A percentile compares a stretch with the other conserved stretches of the same genome.
phyloP scores from a whole-genome alignment of 2,888 invertebrate species.

The Leucania comma region DNA sequence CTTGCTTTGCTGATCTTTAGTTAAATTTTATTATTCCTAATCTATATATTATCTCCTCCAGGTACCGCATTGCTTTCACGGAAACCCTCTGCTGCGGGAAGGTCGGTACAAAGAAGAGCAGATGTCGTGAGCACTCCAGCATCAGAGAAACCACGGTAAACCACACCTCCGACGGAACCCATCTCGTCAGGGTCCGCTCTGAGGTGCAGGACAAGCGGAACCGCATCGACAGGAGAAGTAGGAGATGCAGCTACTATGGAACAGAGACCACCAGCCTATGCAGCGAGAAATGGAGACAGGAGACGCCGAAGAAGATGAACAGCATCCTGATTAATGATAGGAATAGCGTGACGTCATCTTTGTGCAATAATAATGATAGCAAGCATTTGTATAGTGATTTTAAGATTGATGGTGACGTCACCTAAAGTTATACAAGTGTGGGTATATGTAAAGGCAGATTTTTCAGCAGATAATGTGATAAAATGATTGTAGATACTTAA shows the following conservation, averaged over 20 bases:
- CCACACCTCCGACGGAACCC: slow-evolving; percentile 84
- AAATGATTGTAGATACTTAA: slow-evolving; percentile 20
- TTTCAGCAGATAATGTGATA: slow-evolving; percentile 34
- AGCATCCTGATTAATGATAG: slow-evolving; percentile 67
- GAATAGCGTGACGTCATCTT: slow-evolving; percentile 62
- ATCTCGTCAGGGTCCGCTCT: slow-evolving; percentile 84
- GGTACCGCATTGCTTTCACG: slow-evolving; percentile 95
- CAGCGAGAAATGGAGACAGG: slow-evolving; percentile 76
- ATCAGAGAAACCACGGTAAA: slow-evolving; percentile 91
- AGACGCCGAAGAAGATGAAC: slow-evolving; percentile 71
- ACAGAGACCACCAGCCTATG: slow-evolving; percentile 76
- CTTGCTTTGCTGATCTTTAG: too few relatives aligned
- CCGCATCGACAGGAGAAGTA: slow-evolving; percentile 64
- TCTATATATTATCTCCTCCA: slow-evolving; percentile 73
- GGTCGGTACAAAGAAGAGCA: slow-evolving; percentile 83
- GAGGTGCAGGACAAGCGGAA: slow-evolving; percentile 71
- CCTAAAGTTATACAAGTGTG: slow-evolving; percentile 13
- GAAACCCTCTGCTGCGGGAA: slow-evolving; percentile 93
- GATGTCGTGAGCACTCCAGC: slow-evolving; percentile 91
- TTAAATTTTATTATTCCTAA: background rate
- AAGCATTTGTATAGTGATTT: slow-evolving; percentile 68
- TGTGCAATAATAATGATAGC: slow-evolving; percentile 76
- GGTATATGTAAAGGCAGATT: background rate
- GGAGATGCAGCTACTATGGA: slow-evolving; percentile 75
- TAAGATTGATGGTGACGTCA: slow-evolving; percentile 64